A percentile compares a stretch with the other conserved stretches of the same genome.
phyloP scores from a whole-genome alignment of 2,888 invertebrate species.

The Leptinotarsa rubiginosa region DNA sequence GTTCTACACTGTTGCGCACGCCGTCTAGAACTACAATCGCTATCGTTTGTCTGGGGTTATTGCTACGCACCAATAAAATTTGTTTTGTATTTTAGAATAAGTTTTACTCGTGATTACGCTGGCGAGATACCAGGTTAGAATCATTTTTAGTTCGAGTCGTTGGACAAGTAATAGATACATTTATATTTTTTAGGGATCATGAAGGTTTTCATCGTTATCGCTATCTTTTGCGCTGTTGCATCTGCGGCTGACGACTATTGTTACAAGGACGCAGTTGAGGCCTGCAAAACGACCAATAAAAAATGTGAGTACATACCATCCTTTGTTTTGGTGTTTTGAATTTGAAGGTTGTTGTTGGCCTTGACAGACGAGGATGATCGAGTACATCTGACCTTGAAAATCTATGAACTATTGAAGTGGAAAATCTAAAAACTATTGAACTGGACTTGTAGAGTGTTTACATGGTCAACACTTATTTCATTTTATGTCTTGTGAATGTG shows the following conservation, averaged over 20 bases:
- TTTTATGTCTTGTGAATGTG: too few species aligned
- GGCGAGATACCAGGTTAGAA: constrained; percentile 66
- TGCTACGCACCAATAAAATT: constrained; percentile 22
- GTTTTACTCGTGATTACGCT: constrained; percentile 66
- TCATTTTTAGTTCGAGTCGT: constrained; percentile 9
- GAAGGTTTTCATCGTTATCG: constrained; percentile 70
- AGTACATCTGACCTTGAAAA: not conserved
- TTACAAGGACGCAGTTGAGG: constrained; percentile 71
- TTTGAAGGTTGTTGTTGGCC: not conserved
- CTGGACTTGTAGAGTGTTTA: too few species aligned
- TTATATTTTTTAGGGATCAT: constrained; percentile 67
- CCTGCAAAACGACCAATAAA: constrained; percentile 65
- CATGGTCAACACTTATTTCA: too few species aligned
- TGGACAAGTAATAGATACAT: constrained; percentile 36
- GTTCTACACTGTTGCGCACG: constrained; percentile 47
- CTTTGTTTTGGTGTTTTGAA: constrained; percentile 23
- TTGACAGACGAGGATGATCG: not conserved
- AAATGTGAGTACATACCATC: constrained; percentile 55
- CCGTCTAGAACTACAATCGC: constrained; percentile 32
- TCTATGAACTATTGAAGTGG: not conserved
- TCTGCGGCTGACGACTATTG: constrained; percentile 69
- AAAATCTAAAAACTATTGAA: not conserved
- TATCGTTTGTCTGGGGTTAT: constrained; percentile 20
- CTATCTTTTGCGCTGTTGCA: constrained; percentile 64
- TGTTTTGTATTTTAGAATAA: constrained; percentile 26